Evolutionary conservation across 1,140 invertebrate genomes (phyloP).

Genomic region (Ctenoplectra terminalis): DNA sequence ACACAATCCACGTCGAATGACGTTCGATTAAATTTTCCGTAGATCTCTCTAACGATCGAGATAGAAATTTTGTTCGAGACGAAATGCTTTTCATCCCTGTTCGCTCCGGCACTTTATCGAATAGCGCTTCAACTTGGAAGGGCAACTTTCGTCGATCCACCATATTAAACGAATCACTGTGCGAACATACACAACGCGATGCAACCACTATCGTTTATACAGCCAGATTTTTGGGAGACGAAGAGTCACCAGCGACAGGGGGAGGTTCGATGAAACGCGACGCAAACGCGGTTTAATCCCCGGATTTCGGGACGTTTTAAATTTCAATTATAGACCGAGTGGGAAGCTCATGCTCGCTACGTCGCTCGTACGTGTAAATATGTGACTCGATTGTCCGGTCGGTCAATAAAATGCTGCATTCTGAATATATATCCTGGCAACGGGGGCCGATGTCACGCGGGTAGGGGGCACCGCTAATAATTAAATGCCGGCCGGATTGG

Average conservation of each 20-base stretch:
- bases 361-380: conserved; percentile 62
- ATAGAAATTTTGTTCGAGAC: too few species aligned
- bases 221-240: neutral
- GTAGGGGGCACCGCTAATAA: conserved; percentile 63
- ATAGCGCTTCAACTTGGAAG: neutral
- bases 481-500: conserved; percentile 60
- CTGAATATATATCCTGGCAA: conserved; percentile 32
- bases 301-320: conserved; percentile 54
- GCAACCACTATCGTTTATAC: neutral
- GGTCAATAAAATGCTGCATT: conserved; percentile 63
- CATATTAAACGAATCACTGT: neutral
- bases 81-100: neutral
- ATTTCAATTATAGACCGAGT: conserved; percentile 56
- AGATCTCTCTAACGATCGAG: neutral
- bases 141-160: neutral
- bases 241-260: neutral
- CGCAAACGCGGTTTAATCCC: conserved; percentile 50
- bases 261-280: conserved; percentile 4
- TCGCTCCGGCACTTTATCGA: neutral
- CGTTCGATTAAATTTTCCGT: neutral
- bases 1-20: neutral
- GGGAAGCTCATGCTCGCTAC: conserved; percentile 7
- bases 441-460: conserved; percentile 12
- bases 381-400: conserved; percentile 58
- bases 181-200: neutral